Base-by-base conservation (phyloP, 2,113 vertebrate species). In the Pollimyrus isidori region DNA sequence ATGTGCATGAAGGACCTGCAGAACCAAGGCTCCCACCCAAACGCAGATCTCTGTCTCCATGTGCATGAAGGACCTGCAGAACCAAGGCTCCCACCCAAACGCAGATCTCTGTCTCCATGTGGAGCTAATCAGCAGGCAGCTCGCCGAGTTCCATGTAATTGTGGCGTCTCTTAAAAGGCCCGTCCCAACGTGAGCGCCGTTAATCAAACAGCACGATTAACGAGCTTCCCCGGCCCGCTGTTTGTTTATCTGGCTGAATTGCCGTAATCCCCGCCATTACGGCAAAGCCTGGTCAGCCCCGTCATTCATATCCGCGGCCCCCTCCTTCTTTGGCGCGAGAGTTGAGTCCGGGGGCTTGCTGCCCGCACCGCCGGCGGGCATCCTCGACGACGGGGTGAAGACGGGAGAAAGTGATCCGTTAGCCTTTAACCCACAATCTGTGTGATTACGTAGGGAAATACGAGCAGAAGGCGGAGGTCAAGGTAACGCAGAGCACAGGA, bases 181-280 rank as follows among this genome's bases (percentile, higher is more conserved):
- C 1, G 2, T 89, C 85, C 88, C 90, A 90, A 93, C 88, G 76
- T 89, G 92, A 93, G 91, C 90, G 89, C 92, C 91, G 92, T 95
- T 93, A 94, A 94, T 94, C 93, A 95, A 94, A 93, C 90, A 30
- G 91, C 91, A 94, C 93, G 92, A 93, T 94, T 94, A 92, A 92
- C 90, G 91, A 92, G 91, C 93, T 90, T 89, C 84, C 91, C 89
- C 86, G 53, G 91, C 88, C 92, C 88, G 56, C 90, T 90, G 91
- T 92, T 94, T 95, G 94, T 94, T 91, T 93, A 93, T 93, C 88
- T 87, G 90, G 53, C 89, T 94, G 92, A 94, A 94, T 92, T 92
- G 93, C 92, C 91, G 89, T 93, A 94, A 95, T 94, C 93, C 94
- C 87, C 92, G 89, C 92, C 92, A 92, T 94, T 93, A 93, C 93